These are phyloP conservation scores for Baccha elongata DNA, from an alignment of 2,888 invertebrate species.

Conservation along the genomic window DNA sequence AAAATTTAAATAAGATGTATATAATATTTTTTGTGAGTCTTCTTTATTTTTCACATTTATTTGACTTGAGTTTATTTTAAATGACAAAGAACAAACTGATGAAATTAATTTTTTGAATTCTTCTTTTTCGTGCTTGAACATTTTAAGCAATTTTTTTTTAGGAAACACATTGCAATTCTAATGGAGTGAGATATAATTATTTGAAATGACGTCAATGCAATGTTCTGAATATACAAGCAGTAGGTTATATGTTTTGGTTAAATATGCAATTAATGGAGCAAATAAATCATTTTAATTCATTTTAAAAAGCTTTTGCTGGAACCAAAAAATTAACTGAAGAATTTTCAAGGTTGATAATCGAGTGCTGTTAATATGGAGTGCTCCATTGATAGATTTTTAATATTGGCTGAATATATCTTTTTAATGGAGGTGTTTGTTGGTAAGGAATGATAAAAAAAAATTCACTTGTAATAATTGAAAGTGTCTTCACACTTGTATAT, in stretches of 20 bases:
- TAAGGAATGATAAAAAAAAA: too few species aligned
- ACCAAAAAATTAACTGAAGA: not conserved
- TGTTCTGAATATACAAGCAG: not conserved
- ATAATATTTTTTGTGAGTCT: constrained; percentile 18
- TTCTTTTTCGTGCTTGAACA: constrained; percentile 6
- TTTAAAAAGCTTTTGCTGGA: not conserved
- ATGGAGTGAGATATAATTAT: not conserved
- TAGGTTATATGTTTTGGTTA: not conserved
- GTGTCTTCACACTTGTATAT: too few species aligned
- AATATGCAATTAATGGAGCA: not conserved
- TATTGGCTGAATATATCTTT: too few species aligned
- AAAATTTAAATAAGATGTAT: constrained; percentile 26
- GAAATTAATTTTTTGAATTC: constrained; percentile 23
- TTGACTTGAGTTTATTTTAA: constrained; percentile 52
- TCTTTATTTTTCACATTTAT: constrained; percentile 1
- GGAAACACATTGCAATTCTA: not conserved
- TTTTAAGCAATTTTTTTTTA: constrained; percentile 9
- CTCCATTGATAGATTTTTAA: too few species aligned
- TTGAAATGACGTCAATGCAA: constrained; percentile 5
- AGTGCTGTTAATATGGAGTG: too few species aligned
- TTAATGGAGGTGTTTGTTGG: too few species aligned
- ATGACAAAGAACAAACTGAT: constrained; percentile 40
- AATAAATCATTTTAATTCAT: not conserved
- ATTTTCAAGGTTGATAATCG: not conserved
- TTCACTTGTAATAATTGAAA: too few species aligned